Conservation (phyloP, 2,888 invertebrate species). For the Palloptera scutellata region DNA sequence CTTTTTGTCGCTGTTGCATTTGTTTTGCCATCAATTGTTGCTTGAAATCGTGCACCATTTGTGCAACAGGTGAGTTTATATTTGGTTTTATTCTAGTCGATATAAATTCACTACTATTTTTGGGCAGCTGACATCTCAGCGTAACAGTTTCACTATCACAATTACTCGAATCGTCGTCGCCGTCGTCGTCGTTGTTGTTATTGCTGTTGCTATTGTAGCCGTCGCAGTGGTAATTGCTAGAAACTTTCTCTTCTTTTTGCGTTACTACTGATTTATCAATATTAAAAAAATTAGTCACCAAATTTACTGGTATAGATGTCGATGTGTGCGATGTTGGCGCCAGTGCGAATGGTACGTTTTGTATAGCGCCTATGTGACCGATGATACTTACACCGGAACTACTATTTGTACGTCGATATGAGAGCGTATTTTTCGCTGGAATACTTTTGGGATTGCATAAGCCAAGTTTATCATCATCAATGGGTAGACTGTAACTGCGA, state of each 20-base stretch:
- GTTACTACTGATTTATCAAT: conserved; percentile 7
- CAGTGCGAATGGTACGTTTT: not conserved
- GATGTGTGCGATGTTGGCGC: conserved; percentile 20
- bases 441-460: conserved; percentile 59
- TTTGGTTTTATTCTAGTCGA: conserved; percentile 2
- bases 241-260: no score
- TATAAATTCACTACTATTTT: not conserved
- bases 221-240: not conserved
- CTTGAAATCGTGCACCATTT: conserved; percentile 58
- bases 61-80: conserved; percentile 33
- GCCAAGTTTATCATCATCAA: conserved; percentile 46
- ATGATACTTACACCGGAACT: not conserved
- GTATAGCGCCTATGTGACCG: no score
- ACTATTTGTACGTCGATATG: conserved; percentile 18
- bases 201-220: not conserved
- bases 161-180: not conserved
- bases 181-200: not conserved
- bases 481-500: conserved; percentile 36
- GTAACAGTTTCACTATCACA: conserved; percentile 28
- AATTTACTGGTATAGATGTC: not conserved
- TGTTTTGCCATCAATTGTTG: conserved; percentile 54
- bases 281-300: conserved; percentile 33
- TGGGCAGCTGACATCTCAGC: conserved; percentile 23
- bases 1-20: conserved; percentile 34
- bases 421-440: conserved; percentile 48